Evolutionary conservation across 2,797 vertebrate species (phyloP).

Genomic region (Cirrhinus molitorella): DNA sequence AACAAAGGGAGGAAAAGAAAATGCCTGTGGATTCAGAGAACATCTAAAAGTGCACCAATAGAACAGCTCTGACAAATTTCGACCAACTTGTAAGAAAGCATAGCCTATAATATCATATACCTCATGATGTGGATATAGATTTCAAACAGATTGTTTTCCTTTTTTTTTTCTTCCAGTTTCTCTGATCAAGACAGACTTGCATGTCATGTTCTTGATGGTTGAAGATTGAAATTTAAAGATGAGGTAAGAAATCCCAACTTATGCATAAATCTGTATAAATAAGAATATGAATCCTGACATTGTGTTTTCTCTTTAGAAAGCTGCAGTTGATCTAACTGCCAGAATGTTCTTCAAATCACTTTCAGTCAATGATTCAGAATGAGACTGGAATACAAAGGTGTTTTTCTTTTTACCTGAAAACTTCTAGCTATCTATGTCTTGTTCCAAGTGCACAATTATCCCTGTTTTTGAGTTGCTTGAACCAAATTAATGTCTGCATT

Average conservation of each 20-base stretch:
- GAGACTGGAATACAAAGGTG: background rate
- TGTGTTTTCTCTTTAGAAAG: constrained; percentile 6
- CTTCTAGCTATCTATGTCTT: no score
- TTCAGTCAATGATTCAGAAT: background rate
- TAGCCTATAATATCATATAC: background rate
- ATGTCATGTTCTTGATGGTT: no score
- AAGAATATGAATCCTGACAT: background rate
- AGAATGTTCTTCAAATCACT: background rate
- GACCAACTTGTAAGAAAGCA: background rate
- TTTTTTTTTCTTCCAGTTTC: background rate
- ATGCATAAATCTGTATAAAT: background rate
- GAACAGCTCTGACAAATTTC: background rate
- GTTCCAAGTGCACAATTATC: background rate
- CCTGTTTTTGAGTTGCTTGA: background rate
- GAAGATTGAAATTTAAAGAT: background rate
- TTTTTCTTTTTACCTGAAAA: background rate
- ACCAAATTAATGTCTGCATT: background rate
- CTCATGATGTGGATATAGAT: no score
- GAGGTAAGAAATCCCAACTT: background rate
- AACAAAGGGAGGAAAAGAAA: background rate
- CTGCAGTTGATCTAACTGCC: no score
- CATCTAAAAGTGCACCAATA: background rate
- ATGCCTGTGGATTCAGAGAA: background rate
- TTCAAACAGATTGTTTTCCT: background rate
- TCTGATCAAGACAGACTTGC: background rate